Conservation (phyloP, 2,888 invertebrate genomes). For the Stenodema calcarata region DNA sequence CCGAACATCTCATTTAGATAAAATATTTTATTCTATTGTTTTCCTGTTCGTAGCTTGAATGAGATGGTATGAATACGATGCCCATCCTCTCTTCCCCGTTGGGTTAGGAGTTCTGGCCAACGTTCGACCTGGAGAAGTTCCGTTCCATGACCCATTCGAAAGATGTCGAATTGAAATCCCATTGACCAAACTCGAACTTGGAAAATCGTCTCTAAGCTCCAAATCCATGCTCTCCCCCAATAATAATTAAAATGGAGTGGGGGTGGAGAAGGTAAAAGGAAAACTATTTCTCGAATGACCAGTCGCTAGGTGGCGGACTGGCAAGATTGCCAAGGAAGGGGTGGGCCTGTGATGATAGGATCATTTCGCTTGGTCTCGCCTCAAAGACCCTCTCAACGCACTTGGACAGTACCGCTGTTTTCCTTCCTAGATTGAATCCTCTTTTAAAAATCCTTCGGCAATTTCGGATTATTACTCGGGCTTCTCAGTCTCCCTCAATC, state of each 20-base stretch:
- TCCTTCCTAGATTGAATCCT: slow-evolving; percentile 39
- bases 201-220: background rate
- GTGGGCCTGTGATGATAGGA: slow-evolving; percentile 1
- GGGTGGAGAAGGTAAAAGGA: background rate
- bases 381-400: slow-evolving; percentile 22
- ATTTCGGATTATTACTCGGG: slow-evolving; percentile 43
- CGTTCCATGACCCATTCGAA: too few relatives aligned
- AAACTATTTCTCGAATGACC: background rate
- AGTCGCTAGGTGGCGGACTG: background rate
- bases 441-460: slow-evolving; percentile 46
- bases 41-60: too few relatives aligned
- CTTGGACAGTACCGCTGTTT: slow-evolving; percentile 11
- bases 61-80: too few relatives aligned
- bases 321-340: background rate
- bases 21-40: too few relatives aligned
- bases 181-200: too few relatives aligned
- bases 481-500: background rate
- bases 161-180: too few relatives aligned
- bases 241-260: background rate
- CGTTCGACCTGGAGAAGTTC: too few relatives aligned
- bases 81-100: too few relatives aligned
- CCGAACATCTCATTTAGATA: too few relatives aligned
- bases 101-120: too few relatives aligned
- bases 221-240: background rate
- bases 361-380: slow-evolving; percentile 41